A percentile compares a stretch with the other conserved stretches of the same genome.
Evolutionary conservation across 2,888 invertebrate species (phyloP).

Genomic region (Acleris literana): DNA sequence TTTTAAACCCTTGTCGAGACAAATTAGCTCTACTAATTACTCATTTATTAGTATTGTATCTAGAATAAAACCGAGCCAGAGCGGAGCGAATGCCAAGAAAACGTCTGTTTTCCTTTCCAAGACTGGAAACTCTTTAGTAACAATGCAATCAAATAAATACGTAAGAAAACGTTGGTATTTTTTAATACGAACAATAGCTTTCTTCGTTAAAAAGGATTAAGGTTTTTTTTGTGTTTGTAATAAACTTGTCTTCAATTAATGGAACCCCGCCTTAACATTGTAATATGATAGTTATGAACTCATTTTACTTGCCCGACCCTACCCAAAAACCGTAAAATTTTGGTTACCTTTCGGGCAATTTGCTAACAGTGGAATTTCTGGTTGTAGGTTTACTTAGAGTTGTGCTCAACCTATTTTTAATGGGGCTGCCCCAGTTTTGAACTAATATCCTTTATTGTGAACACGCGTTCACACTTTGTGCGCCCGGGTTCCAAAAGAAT

Average conservation of each 20-base stretch:
- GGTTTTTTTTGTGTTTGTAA: background rate
- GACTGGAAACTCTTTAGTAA: conserved; percentile 13
- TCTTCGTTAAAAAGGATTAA: background rate
- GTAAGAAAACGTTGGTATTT: conserved; percentile 9
- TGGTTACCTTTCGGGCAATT: background rate
- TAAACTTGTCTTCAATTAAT: no score
- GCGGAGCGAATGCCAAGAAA: conserved; percentile 7
- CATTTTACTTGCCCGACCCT: no score
- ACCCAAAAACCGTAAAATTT: background rate
- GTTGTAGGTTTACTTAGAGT: no score
- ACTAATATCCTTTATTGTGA: background rate
- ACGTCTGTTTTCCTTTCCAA: conserved; percentile 10
- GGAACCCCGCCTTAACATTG: no score
- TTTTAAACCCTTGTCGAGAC: no score
- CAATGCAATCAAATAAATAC: conserved; percentile 21
- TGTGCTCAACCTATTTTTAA: background rate
- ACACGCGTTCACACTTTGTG: conserved; percentile 6
- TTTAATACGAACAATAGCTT: conserved; percentile 22
- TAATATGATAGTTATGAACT: no score
- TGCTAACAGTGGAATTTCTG: background rate
- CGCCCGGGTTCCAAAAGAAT: background rate
- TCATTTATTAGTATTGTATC: background rate
- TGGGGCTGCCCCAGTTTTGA: background rate
- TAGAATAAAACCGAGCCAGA: conserved; percentile 8
- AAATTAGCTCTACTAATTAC: background rate